Base-by-base conservation (phyloP, 2,113 vertebrate genomes). In the Alethe castanea region DNA sequence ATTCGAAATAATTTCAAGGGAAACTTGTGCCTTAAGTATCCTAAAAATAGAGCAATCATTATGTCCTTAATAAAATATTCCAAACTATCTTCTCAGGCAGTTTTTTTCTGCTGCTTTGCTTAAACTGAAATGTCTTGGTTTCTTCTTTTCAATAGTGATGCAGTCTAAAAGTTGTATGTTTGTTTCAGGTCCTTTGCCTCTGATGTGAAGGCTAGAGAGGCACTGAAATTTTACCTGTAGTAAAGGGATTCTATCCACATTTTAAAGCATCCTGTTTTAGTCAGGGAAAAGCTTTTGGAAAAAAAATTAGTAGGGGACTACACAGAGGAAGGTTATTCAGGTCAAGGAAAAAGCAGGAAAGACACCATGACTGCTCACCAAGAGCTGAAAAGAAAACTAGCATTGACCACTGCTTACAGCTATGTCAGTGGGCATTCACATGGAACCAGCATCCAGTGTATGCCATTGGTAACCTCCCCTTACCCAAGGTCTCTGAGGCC, bases 61-160 rank as follows among this genome's bases (percentile, higher is more conserved):
- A 52, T 92, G 73, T 85, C 31, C 36, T 24, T 84, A 81, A 66
- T 79, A 54, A 67, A 91, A 62, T 78, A 71, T 47, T 89, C 79
- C 65, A 7, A 88, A 57, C 5, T 83, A 23, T 65, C 31, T 82
- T 90, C 50, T 81, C 1, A 2, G n/a, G n/a, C 57, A 84, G 0
- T 42, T 33, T 42, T 90, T 85, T 86, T 59, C 40, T 92, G 19
- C 44, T 60, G 14, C 33, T 88, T 81, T 92, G 7, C 83, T 76
- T 84, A 31, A 87, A 38, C 36, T 76, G 13, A 67, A 74, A 25
- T 53, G 9, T 25, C 38, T 84, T 71, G 28, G 44, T 86, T 92
- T 53, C 15, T 85, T 74, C 48, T 91, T 94, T 89, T 74, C 33
- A 42, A 42, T 69, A 52, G 20, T 79, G 53, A 69, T 89, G 45